Evolutionary conservation across 2,888 invertebrate species (phyloP).

Genomic region (Pilophorus perplexus): DNA sequence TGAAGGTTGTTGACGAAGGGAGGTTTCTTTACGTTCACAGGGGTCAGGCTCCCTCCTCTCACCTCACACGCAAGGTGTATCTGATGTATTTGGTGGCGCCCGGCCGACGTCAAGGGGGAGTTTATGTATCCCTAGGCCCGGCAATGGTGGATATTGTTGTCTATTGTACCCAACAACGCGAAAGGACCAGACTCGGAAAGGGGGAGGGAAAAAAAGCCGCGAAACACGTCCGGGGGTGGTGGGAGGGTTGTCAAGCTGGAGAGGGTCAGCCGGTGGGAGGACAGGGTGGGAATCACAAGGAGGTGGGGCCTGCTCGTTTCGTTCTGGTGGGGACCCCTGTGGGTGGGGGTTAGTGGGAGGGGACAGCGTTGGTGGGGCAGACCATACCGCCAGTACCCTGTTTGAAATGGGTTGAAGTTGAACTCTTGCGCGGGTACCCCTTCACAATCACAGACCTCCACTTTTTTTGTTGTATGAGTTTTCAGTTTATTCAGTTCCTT

Average conservation of each 20-base stretch:
- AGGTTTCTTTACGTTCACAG: no score
- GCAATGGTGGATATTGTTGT: constrained; percentile 38
- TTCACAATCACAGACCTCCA: constrained; percentile 37
- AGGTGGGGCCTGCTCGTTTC: background rate
- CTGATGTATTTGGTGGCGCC: background rate
- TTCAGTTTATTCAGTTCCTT: constrained; percentile 36
- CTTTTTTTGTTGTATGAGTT: constrained; percentile 36
- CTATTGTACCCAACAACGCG: no score
- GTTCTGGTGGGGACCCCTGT: background rate
- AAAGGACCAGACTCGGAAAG: background rate
- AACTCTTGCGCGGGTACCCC: constrained; percentile 29
- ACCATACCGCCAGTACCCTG: constrained; percentile 32
- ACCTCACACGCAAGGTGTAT: background rate
- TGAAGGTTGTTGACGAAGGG: no score
- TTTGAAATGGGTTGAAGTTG: constrained; percentile 42
- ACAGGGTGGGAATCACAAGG: background rate
- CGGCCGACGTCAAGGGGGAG: background rate
- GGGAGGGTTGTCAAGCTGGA: background rate
- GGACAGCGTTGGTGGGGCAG: constrained; percentile 32
- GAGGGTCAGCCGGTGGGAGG: background rate
- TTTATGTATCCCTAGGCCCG: constrained; percentile 4
- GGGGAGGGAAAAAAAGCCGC: background rate
- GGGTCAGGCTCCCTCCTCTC: no score
- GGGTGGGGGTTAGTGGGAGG: constrained; percentile 41
- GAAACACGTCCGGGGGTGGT: no score